A percentile compares a stretch with the other conserved stretches of the same genome.
Evolutionary conservation across 2,113 vertebrate species (phyloP).

Genomic region (Phalacrocorax carbo): DNA sequence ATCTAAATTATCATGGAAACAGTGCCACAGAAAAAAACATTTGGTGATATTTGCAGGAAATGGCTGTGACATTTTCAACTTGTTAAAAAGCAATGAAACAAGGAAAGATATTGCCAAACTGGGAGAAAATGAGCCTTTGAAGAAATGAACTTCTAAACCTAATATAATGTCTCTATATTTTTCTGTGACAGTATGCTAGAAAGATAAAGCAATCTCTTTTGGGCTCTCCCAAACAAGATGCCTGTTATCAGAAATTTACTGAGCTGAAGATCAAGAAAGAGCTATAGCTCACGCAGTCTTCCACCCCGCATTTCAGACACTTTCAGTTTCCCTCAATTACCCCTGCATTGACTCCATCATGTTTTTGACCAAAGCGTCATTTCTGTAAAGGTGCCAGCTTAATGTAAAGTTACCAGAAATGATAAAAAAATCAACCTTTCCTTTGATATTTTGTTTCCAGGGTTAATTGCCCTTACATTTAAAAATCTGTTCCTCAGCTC

Average conservation of each 20-base stretch:
- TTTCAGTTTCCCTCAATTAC: neutral
- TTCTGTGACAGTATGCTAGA: neutral
- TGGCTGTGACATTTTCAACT: slow-evolving; percentile 52
- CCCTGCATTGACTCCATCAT: neutral
- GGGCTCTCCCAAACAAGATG: neutral
- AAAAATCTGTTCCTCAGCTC: neutral
- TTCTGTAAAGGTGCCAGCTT: neutral
- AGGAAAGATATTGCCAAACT: neutral
- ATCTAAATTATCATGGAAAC: slow-evolving; percentile 17
- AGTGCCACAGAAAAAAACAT: neutral
- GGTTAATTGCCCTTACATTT: neutral
- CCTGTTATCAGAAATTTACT: neutral
- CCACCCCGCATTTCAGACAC: neutral
- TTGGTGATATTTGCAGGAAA: slow-evolving; percentile 57
- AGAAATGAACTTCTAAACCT: slow-evolving; percentile 4
- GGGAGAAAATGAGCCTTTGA: slow-evolving; percentile 8
- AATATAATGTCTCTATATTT: neutral
- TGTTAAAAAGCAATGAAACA: slow-evolving; percentile 54
- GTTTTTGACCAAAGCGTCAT: neutral
- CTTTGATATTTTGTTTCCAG: neutral
- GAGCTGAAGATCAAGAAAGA: neutral
- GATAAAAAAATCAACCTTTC: neutral
- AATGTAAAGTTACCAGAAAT: neutral
- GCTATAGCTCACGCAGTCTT: neutral
- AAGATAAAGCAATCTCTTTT: neutral